phyloP scores from a whole-genome alignment of 1,140 invertebrate species.

The Lepeophtheirus salmonis region DNA sequence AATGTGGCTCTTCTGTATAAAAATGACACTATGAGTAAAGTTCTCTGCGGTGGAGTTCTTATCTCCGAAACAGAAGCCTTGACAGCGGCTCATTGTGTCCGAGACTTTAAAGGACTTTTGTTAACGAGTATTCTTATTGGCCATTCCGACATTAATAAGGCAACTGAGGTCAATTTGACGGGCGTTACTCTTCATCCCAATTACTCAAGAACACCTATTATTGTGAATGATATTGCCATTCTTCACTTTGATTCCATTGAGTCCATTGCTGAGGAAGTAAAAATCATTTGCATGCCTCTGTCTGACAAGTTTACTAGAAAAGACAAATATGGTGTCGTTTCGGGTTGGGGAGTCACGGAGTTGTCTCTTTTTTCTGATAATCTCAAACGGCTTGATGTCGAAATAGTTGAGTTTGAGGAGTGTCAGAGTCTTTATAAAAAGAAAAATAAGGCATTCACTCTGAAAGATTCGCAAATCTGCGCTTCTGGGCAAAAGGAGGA shows the following conservation, averaged over 20 bases:
- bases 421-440: not conserved
- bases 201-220: not conserved
- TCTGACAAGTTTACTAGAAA: not conserved
- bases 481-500: not conserved
- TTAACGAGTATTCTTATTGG: not conserved
- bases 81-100: not conserved
- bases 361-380: not conserved
- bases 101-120: not conserved
- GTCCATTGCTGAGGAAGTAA: not conserved
- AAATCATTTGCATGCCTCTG: not conserved
- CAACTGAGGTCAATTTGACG: not conserved
- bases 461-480: constrained; percentile 8
- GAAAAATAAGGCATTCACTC: not conserved
- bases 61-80: not conserved
- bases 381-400: not conserved
- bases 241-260: not conserved
- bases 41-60: not conserved
- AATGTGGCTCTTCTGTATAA: not conserved
- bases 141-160: not conserved
- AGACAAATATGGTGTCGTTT: not conserved
- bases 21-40: not conserved
- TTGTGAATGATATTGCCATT: not conserved
- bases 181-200: not conserved
- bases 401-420: not conserved
- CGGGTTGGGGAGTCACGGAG: constrained; percentile 7